Evolutionary conservation across 2,113 vertebrate genomes (phyloP), one percentile per base, ranked within the genome.

Genomic region (Neogale vison): DNA sequence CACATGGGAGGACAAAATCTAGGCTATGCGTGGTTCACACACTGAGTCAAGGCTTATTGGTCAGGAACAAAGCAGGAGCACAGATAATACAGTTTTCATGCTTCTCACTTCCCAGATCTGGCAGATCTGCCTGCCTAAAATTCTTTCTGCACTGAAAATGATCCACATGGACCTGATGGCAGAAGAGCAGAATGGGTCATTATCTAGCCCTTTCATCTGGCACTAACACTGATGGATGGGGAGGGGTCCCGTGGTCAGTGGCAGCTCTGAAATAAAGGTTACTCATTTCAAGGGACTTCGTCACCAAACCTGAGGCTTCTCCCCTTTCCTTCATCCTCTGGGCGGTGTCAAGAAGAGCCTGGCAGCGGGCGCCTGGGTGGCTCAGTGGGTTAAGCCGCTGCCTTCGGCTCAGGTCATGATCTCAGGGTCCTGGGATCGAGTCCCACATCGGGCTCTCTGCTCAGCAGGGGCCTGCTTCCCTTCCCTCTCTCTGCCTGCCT

Each of bases 21-120:
- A 23, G 18, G 8, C 0, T 11, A 1, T 29, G 59, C 20, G 0
- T 2, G 23, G 47, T 71, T 79, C 26, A n/a, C 71, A 42, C 52
- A 2, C 7, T 26, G 2, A 18, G 61, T 23, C 63, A 52, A 20
- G 13, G 3, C 39, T 65, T 7, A 0, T 24, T 4, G 36, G 79
- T n/a, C 61, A 34, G 72, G 45, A 39, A 85, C 84, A 52, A 11
- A 91, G 82, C 59, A 26, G 31, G 42, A 14, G 1, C 34, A 1
- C 39, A 21, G 11, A 11, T 23, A 34, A 36, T 9, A 42, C 29
- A 3, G 7, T n/a, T 21, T 26, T 55, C 7, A 0, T 15, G 36
- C 26, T 24, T n/a, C 77, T 89, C 21, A 4, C n/a, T 39, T 31
- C 59, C n/a, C 67, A 50, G 2, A 86, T 57, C 69, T 50, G 39